Base-by-base conservation (phyloP, 2,888 invertebrate genomes). In the Parthenolecanium corni region DNA sequence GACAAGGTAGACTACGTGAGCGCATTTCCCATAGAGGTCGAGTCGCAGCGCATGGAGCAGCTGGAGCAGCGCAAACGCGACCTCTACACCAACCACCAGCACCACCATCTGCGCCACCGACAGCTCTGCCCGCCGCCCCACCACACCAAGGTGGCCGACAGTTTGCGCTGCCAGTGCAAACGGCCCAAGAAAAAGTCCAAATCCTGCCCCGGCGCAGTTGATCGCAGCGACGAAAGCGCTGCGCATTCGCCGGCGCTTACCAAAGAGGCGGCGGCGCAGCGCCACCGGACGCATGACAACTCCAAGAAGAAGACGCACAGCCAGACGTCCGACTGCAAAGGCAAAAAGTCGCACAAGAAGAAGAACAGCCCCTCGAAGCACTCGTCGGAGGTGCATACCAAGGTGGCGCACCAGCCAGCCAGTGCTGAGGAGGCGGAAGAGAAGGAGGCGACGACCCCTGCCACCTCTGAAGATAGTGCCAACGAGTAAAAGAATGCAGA, bases 1-100 rank as follows among this genome's bases (percentile, higher is more conserved):
- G 82, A 83, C 72, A 78, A 87, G 67, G 83, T 86, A 64, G 80
- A 81, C 23, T 87, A 87, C 74, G 85, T 86, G 64, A 79, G 85
- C 67, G 84, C 86, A 52, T 76, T 84, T 65, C 82, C 83, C 65
- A 78, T 79, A 70, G 75, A 78, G 62, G 82, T 81, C 65, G 72
- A 77, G 74, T 76, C 52, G 77, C 31, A 4, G 31, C 31, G 5
- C n/a, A n/a, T 79, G 47, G 78, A 66, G 18, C 52, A 46, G 36
- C 25, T 66, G 38, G n/a, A 9, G 2, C 31, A 31, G 1, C 36
- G 47, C 25, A 18, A 47, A 3, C 25, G 1, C 23, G n/a, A 24
- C 2, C 20, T 3, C 2, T 42, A 57, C 31, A 6, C 46, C 12
- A 25, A 42, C 23, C 16, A 31, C 20, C 31, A 21, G n/a, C 20